A percentile compares a stretch with the other conserved stretches of the same genome.
Conservation (phyloP, 1,140 invertebrate genomes). For the Leptinotarsa lineolata region DNA sequence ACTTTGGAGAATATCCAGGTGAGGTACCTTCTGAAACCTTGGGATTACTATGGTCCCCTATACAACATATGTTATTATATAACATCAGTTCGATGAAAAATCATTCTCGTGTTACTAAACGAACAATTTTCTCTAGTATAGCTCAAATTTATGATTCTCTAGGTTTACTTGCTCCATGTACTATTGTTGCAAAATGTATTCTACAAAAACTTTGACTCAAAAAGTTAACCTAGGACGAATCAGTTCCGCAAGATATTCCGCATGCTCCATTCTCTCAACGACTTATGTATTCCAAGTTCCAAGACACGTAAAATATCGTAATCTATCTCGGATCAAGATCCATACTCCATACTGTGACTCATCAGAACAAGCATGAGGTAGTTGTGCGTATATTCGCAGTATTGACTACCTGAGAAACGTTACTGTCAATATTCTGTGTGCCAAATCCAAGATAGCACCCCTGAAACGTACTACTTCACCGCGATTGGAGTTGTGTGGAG, state of each 20-base stretch:
- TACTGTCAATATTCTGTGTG: constrained; percentile 45
- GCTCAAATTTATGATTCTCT: constrained; percentile 22
- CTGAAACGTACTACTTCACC: constrained; percentile 39
- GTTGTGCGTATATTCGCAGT: constrained; percentile 49
- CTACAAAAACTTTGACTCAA: constrained; percentile 17
- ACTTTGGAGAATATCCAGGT: too few relatives aligned
- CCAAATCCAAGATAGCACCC: constrained; percentile 57
- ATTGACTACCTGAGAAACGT: neutral
- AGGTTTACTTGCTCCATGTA: constrained; percentile 11
- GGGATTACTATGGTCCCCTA: too few relatives aligned
- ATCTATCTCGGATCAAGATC: constrained; percentile 33
- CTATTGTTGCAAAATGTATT: too few relatives aligned
- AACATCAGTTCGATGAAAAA: too few relatives aligned
- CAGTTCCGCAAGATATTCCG: constrained; percentile 36
- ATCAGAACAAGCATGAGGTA: constrained; percentile 49
- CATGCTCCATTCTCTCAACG: too few relatives aligned
- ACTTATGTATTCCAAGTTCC: neutral
- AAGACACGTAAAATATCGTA: constrained; percentile 12
- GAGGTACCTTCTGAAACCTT: too few relatives aligned
- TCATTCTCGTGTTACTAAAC: too few relatives aligned
- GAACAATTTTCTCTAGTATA: constrained; percentile 6
- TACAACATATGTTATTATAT: too few relatives aligned
- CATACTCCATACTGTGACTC: constrained; percentile 56
- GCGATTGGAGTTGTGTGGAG: constrained; percentile 35
- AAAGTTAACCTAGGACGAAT: constrained; percentile 10